These are phyloP conservation scores for Callopanchax toddi DNA, from an alignment of 2,113 vertebrate genomes.

Conservation along the genomic window DNA sequence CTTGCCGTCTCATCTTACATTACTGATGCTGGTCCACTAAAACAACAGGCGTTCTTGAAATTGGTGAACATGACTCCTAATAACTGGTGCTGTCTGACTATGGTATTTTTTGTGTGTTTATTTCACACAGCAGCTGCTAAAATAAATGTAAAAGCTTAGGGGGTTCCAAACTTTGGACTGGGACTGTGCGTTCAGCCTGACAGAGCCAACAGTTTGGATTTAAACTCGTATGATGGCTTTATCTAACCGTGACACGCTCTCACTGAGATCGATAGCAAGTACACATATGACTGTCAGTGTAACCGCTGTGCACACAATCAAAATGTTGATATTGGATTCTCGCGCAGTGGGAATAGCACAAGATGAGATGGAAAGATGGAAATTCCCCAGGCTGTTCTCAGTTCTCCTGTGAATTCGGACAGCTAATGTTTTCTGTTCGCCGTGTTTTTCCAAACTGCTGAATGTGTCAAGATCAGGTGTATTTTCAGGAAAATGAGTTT, in stretches of 20 bases:
- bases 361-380: conserved; percentile 15
- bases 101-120: neutral
- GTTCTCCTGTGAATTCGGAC: conserved; percentile 7
- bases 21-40: neutral
- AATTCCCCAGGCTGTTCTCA: conserved; percentile 20
- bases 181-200: no score
- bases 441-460: neutral
- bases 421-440: neutral
- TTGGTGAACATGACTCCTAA: neutral
- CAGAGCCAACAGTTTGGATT: neutral
- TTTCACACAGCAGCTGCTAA: neutral
- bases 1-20: no score
- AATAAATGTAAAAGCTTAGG: neutral
- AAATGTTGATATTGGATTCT: conserved; percentile 40
- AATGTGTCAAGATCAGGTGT: neutral
- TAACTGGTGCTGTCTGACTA: no score
- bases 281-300: conserved; percentile 19
- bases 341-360: conserved; percentile 30
- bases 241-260: conserved; percentile 3
- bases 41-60: neutral
- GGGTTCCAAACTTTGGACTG: neutral
- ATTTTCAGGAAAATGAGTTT: neutral
- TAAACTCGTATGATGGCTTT: conserved; percentile 1
- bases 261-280: conserved; percentile 17
- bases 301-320: conserved; percentile 25